These are phyloP conservation scores for Magallana nippona DNA, from an alignment of 2,888 invertebrate species.

Conservation along the genomic window DNA sequence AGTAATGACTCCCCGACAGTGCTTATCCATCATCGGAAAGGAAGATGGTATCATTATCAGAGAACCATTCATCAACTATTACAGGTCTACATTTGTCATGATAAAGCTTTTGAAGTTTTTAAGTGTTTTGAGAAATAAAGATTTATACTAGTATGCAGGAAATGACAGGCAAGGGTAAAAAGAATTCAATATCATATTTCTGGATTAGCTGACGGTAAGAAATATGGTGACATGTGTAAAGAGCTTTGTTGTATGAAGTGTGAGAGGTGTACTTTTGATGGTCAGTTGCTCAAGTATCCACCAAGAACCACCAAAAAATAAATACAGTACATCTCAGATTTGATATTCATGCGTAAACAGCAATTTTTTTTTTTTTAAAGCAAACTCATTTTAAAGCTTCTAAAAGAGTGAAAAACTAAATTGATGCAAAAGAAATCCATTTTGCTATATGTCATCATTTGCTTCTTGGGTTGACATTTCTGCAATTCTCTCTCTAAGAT, in stretches of 20 bases:
- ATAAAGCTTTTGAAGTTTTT: conserved; percentile 35
- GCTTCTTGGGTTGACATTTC: too few species aligned
- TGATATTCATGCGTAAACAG: too few species aligned
- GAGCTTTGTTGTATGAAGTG: not conserved
- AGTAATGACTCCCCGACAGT: conserved; percentile 8
- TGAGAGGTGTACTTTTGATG: too few species aligned
- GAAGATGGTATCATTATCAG: conserved; percentile 13
- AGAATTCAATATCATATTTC: conserved; percentile 9
- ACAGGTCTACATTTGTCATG: conserved; percentile 32
- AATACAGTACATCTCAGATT: too few species aligned
- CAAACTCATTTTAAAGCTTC: too few species aligned
- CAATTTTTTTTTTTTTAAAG: too few species aligned
- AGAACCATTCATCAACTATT: conserved; percentile 17
- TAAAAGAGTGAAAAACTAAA: too few species aligned
- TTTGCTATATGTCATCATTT: too few species aligned
- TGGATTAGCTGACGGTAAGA: not conserved
- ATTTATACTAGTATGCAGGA: conserved; percentile 12
- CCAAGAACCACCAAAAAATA: too few species aligned
- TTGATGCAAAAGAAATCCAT: too few species aligned
- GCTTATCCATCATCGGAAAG: conserved; percentile 23
- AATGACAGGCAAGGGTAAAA: conserved; percentile 7
- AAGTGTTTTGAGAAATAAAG: conserved; percentile 18
- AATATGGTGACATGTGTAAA: conserved; percentile 14
- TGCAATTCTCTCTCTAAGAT: too few species aligned
- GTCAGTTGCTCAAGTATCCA: too few species aligned